Conservation (phyloP, 2,797 vertebrate genomes). For the Malacoctenus gilli region DNA sequence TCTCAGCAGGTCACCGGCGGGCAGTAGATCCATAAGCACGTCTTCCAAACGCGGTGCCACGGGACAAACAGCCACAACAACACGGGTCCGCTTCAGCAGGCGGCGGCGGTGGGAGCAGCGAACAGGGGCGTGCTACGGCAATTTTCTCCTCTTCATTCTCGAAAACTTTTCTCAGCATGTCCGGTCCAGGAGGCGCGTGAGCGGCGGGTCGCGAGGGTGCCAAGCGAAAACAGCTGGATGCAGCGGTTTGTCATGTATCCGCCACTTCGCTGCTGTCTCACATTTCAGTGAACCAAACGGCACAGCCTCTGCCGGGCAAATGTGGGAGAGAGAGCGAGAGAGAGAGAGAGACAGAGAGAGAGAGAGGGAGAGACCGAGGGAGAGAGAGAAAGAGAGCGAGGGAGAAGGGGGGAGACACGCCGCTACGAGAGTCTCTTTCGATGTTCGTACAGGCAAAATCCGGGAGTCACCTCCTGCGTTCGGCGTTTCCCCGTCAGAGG, state of each 20-base stretch:
- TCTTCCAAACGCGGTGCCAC: slow-evolving; percentile 36
- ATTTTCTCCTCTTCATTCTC: slow-evolving; percentile 80
- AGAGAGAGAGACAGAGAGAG: too few relatives aligned
- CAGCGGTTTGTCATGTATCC: slow-evolving; percentile 47
- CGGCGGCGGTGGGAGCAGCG: slow-evolving; percentile 14
- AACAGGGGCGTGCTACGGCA: slow-evolving; percentile 41
- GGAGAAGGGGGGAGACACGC: slow-evolving; percentile 6
- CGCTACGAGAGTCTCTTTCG: slow-evolving; percentile 33
- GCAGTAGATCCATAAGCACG: slow-evolving; percentile 39
- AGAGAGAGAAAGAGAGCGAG: too few relatives aligned
- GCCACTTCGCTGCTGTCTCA: slow-evolving; percentile 49
- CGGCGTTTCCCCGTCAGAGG: slow-evolving; percentile 23
- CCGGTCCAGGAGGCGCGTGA: slow-evolving; percentile 19
- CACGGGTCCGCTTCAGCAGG: slow-evolving; percentile 20
- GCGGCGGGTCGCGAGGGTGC: not conserved
- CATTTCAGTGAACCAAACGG: slow-evolving; percentile 46
- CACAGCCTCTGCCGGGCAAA: slow-evolving; percentile 14
- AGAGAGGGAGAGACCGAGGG: too few relatives aligned
- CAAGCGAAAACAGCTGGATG: slow-evolving; percentile 51
- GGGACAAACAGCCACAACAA: slow-evolving; percentile 17
- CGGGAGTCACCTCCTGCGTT: slow-evolving; percentile 34
- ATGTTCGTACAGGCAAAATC: slow-evolving; percentile 21
- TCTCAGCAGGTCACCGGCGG: slow-evolving; percentile 4
- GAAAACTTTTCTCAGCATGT: slow-evolving; percentile 64
- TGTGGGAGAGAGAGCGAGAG: too few relatives aligned